Base-by-base conservation (phyloP, 1,140 invertebrate genomes). In the Ceratoteleas bidentatus region DNA sequence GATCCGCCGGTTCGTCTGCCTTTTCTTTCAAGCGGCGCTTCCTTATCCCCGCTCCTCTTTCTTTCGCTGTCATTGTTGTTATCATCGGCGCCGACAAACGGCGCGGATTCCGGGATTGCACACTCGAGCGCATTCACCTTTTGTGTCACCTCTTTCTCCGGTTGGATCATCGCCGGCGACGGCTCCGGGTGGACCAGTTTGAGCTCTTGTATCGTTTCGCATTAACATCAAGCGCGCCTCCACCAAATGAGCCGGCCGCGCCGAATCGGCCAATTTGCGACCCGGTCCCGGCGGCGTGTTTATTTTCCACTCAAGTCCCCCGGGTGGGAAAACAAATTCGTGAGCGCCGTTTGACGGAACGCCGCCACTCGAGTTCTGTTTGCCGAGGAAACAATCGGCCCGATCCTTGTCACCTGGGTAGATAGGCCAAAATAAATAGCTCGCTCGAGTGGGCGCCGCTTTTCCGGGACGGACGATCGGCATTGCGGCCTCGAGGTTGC, bases 81-180 rank as follows among this genome's bases (percentile, higher is more conserved):
- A 78, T 78, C 75, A 75, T 74, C 82, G 58, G 43, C 54, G 74
- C 79, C 64, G 84, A 78, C 75, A 84, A 84, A 84, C 83, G 81
- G 57, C 72, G 76, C 66, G 74, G 74, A 77, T 85, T 84, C 78
- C 57, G 68, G 61, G 78, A 81, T 85, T 79, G 81, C 79, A 82
- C 83, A 84, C 73, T 85, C 74, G 84, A 84, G 74, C 76, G 85
- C 81, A 83, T 85, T 79, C 75, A 84, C 75, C 82, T 61, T 83
- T 85, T 86, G 85, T 86, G 69, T 68, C 80, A 65, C 80, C 65
- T 86, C 73, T 83, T 77, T 69, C 73, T 43, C 54, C 54, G 50
- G 68, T 65, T 78, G 65, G 80, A 83, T 78, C 70, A 78, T 83
- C 47, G 75, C 60, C 66, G 80, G 54, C 56, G 62, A 83, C 61